Evolutionary conservation across 2,797 vertebrate genomes (phyloP).

Genomic region (Chlorospingus flavigularis): DNA sequence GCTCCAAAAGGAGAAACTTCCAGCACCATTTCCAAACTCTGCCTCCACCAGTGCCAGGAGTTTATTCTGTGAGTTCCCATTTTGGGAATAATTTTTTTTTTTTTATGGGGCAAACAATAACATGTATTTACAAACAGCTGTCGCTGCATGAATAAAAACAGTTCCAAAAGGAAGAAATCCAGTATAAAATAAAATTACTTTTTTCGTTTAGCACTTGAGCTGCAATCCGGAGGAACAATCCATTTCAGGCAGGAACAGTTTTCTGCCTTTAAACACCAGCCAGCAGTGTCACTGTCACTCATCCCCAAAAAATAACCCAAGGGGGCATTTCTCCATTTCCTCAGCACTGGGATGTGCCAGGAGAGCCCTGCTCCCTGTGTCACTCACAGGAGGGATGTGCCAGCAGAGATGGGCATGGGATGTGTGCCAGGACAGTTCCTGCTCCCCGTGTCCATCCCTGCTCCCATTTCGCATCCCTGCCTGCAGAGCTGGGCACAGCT

Average conservation of each 20-base stretch:
- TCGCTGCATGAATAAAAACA: neutral
- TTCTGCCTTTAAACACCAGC: neutral
- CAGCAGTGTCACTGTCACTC: neutral
- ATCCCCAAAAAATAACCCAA: neutral
- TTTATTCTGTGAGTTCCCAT: fast-evolving
- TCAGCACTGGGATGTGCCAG: fast-evolving
- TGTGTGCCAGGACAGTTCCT: no score
- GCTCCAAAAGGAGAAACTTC: neutral
- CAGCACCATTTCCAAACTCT: fast-evolving
- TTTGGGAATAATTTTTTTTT: neutral
- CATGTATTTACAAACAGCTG: neutral
- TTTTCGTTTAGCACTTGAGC: neutral
- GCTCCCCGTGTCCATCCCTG: neutral
- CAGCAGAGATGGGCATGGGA: no score
- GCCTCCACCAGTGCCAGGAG: fast-evolving
- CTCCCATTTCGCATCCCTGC: neutral
- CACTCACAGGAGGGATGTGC: neutral
- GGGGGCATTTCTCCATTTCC: fast-evolving
- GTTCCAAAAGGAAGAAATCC: neutral
- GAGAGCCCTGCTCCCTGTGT: neutral
- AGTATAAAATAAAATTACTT: neutral
- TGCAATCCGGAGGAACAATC: neutral
- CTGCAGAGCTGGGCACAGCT: neutral
- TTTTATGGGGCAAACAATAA: neutral
- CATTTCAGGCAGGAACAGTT: neutral